phyloP scores from a whole-genome alignment of 92 coral and sea anemone genomes.

The Paramuricea clavata region DNA sequence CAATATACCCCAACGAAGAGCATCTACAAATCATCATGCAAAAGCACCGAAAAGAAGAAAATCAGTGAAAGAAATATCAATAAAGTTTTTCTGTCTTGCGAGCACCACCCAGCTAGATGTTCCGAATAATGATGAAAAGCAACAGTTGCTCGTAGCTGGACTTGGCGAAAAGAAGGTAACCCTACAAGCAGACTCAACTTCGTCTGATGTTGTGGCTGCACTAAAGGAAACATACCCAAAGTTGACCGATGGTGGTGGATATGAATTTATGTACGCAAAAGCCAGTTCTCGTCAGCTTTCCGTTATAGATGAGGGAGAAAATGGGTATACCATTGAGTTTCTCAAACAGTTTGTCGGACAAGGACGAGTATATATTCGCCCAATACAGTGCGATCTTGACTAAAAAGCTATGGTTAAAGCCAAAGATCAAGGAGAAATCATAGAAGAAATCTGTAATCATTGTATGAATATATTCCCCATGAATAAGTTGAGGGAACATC shows the following conservation, averaged over 20 bases:
- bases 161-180: constrained; percentile 34
- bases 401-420: background rate
- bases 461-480: constrained; percentile 38
- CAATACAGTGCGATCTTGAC: constrained; percentile 27
- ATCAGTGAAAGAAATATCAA: constrained; percentile 3
- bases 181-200: constrained; percentile 21
- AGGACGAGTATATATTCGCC: constrained; percentile 26
- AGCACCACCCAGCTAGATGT: constrained; percentile 25
- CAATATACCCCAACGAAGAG: background rate
- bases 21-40: constrained; percentile 13
- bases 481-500: constrained; percentile 31
- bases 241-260: constrained; percentile 16
- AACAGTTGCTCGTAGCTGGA: constrained; percentile 45
- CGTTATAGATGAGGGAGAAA: constrained; percentile 23
- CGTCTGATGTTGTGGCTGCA: constrained; percentile 30
- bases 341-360: constrained; percentile 31
- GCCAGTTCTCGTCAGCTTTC: constrained; percentile 39
- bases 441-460: constrained; percentile 33
- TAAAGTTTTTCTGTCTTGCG: constrained; percentile 35
- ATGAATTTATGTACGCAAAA: constrained; percentile 32
- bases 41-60: constrained; percentile 10
- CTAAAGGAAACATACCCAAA: constrained; percentile 37
- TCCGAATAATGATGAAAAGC: constrained; percentile 45
- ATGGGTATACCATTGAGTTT: constrained; percentile 30
- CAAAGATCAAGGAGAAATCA: constrained; percentile 13